Percentiles rank a stretch among this genome's conserved stretches.
Conservation (phyloP, 2,113 vertebrate species). For the Passerina amoena region DNA sequence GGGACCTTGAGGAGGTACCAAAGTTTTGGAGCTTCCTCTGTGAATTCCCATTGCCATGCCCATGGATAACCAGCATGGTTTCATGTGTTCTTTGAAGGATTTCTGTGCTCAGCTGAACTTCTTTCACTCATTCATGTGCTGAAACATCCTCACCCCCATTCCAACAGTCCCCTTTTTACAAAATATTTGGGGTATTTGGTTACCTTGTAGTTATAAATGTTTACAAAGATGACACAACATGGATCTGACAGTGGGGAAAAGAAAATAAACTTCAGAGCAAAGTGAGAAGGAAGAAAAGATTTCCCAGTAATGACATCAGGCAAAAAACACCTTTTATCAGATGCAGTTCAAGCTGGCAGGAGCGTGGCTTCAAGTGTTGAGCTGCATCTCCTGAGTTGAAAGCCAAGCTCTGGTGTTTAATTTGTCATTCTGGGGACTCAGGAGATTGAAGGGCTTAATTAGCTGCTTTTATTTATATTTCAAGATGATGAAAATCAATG, state of each 20-base stretch:
- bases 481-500: not conserved
- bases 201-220: not conserved
- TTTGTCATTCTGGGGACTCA: not conserved
- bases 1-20: not conserved
- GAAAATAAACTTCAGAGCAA: not conserved
- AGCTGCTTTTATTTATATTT: constrained; percentile 25
- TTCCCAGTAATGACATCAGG: not conserved
- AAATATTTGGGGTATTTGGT: not conserved
- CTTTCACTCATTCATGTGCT: accelerated
- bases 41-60: not conserved
- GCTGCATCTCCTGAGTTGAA: not conserved
- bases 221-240: not conserved
- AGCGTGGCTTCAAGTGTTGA: not conserved
- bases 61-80: accelerated
- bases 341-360: not conserved
- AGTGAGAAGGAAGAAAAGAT: not conserved
- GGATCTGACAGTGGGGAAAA: not conserved
- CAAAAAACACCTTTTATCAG: not conserved
- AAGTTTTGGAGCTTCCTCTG: not conserved
- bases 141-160: too few species aligned
- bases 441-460: constrained; percentile 26
- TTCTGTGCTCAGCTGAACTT: not conserved
- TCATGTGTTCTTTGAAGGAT: not conserved
- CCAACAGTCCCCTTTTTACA: not conserved
- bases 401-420: not conserved